Percentiles rank a stretch among this genome's conserved stretches.
phyloP scores from a whole-genome alignment of 2,888 invertebrate species.

The Cyrtodaria siliqua region DNA sequence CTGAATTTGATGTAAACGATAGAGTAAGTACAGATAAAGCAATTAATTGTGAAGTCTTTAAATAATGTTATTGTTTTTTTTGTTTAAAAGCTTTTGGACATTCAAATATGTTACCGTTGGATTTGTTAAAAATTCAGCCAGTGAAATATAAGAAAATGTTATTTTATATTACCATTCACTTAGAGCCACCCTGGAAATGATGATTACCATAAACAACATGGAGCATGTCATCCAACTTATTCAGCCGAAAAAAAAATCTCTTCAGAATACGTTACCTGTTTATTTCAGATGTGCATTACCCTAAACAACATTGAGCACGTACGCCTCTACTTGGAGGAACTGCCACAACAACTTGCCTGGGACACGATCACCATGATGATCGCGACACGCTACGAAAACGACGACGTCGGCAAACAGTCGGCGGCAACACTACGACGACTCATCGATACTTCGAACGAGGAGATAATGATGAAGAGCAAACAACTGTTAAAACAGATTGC shows the following conservation, averaged over 20 bases:
- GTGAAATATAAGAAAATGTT: no score
- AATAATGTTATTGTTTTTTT: no score
- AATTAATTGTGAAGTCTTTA: no score
- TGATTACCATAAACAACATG: no score
- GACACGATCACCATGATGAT: conserved; percentile 68
- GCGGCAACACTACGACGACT: conserved; percentile 71
- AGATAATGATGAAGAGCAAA: conserved; percentile 74
- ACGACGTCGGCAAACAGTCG: conserved; percentile 73
- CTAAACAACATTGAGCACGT: conserved; percentile 84
- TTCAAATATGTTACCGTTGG: no score
- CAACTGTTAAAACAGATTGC: conserved; percentile 74
- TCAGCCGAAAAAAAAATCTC: no score
- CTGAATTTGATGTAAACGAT: conserved; percentile 83
- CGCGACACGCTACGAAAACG: conserved; percentile 74
- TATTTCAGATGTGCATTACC: conserved; percentile 82
- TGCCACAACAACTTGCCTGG: conserved; percentile 78
- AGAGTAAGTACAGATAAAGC: conserved; percentile 69
- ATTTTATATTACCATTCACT: no score
- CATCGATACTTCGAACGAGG: conserved; percentile 71
- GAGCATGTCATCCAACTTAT: no score
- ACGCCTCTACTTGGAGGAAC: conserved; percentile 76
- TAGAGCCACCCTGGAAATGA: no score
- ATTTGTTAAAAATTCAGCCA: no score
- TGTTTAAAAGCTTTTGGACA: no score
- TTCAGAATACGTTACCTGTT: conserved; percentile 1